phyloP scores from a whole-genome alignment of 2,113 vertebrate genomes.

The Psilopsiagon aurifrons region DNA sequence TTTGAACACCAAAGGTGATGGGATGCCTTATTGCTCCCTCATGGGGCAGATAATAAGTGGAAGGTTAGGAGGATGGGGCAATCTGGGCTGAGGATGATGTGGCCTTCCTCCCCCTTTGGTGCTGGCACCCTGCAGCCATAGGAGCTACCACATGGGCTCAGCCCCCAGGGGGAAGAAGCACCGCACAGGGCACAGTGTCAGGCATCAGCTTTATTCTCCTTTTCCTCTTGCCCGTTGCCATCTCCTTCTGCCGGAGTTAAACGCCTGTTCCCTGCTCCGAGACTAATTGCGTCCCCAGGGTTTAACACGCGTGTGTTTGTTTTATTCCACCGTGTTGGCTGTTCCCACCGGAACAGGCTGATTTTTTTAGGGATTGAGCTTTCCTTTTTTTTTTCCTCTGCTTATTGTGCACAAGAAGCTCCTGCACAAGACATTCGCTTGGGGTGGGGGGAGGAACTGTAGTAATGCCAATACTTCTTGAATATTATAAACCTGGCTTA shows the following conservation, averaged over 20 bases:
- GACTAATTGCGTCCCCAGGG: slow-evolving; percentile 66
- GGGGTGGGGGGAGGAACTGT: slow-evolving; percentile 1
- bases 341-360: slow-evolving; percentile 57
- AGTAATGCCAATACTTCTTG: slow-evolving; percentile 65
- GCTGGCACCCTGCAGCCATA: rapidly evolving
- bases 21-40: not conserved
- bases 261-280: not conserved
- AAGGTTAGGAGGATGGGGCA: not conserved
- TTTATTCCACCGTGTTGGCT: slow-evolving; percentile 58
- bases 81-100: not conserved
- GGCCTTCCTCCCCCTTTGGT: not conserved
- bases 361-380: not conserved
- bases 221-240: not conserved
- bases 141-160: not conserved
- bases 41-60: not conserved
- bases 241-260: not conserved
- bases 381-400: not conserved
- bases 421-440: not conserved
- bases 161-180: rapidly evolving
- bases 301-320: slow-evolving; percentile 63
- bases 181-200: rapidly evolving
- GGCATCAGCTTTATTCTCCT: not conserved
- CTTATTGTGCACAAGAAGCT: slow-evolving; percentile 58
- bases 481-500: slow-evolving; percentile 72
- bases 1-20: not conserved